These are phyloP conservation scores for Paragorgia papillata DNA, from an alignment of 92 coral and sea anemone genomes.

Conservation along the genomic window DNA sequence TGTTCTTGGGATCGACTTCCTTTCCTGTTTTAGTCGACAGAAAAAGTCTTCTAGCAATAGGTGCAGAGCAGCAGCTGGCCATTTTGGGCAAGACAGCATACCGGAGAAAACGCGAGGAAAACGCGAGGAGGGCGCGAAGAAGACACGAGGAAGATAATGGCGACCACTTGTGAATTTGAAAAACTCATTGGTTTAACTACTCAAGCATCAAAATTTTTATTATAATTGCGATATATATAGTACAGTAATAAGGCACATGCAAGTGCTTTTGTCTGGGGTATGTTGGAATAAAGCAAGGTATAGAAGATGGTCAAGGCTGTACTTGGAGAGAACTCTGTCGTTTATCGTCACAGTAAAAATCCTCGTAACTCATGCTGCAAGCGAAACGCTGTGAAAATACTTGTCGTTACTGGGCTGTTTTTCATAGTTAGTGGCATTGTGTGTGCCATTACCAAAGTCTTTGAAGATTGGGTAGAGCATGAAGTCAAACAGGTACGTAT, in stretches of 20 bases:
- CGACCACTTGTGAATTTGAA: too few species aligned
- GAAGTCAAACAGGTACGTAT: constrained; percentile 77
- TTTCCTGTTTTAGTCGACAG: constrained; percentile 28
- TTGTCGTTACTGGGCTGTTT: constrained; percentile 52
- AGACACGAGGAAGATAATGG: too few species aligned
- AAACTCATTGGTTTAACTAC: constrained; percentile 1
- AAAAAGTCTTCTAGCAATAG: constrained; percentile 61
- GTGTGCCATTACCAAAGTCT: constrained; percentile 59
- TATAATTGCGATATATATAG: background rate
- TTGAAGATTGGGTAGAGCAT: constrained; percentile 53
- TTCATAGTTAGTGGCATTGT: constrained; percentile 64
- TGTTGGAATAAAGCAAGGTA: background rate
- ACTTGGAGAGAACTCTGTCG: background rate
- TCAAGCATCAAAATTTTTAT: background rate
- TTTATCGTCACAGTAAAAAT: constrained; percentile 18
- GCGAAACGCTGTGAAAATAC: constrained; percentile 35
- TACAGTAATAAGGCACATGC: background rate
- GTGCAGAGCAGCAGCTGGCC: background rate
- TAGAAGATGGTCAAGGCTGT: constrained; percentile 2
- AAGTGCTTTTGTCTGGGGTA: background rate
- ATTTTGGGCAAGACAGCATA: too few species aligned
- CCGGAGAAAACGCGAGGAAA: too few species aligned
- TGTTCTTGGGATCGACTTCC: constrained; percentile 10
- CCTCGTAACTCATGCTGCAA: constrained; percentile 53
- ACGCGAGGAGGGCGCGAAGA: too few species aligned